Evolutionary conservation across 2,888 invertebrate genomes (phyloP), one percentile per base, ranked within the genome.

Genomic region (Drosophila stalkeri): DNA sequence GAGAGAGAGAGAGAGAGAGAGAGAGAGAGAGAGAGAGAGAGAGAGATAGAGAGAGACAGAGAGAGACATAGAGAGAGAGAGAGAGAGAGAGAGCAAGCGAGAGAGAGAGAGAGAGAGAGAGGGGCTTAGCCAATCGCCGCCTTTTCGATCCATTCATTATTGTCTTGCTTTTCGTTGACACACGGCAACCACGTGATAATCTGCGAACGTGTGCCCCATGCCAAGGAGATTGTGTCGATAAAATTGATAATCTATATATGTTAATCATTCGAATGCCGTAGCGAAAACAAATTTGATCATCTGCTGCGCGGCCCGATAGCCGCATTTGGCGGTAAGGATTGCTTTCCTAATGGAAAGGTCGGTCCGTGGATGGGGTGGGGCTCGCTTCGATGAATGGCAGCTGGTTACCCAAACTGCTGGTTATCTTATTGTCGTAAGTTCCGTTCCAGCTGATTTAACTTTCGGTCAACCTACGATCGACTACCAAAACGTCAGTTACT

Each of bases 351-450:
- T 35, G 3, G 16, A 46, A 23, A 46, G 14, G 23, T 23, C 2
- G 14, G 43, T 1, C 27, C 23, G 33, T 33, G 6, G 18, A 18
- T 20, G 7, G 35, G 14, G 20, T 20, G 20, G 20, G 47, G 43
- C 23, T 54, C 35, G 14, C 16, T 39, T 54, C 47, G 37, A 37
- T 64, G 39, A 59, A 59, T 63, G 27, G 33, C 41, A 37, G 37
- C 51, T 60, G 27, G 31, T 31, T 33, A 59, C 9, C 72, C 16
- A 77, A 74, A 68, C 61, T 72, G 75, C 72, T 89, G 75, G 85
- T 87, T 88, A 87, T 87, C 86, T 85, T 86, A 89, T 82, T 88
- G 75, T 80, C 81, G 69, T 44, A 64, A 75, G 81, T 81, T 81
- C 69, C 81, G 77, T 72, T 76, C 43, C 18, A 43, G 39, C 37